Conservation (phyloP, 2,888 invertebrate genomes). For the Hirtodrosophila alboralis region DNA sequence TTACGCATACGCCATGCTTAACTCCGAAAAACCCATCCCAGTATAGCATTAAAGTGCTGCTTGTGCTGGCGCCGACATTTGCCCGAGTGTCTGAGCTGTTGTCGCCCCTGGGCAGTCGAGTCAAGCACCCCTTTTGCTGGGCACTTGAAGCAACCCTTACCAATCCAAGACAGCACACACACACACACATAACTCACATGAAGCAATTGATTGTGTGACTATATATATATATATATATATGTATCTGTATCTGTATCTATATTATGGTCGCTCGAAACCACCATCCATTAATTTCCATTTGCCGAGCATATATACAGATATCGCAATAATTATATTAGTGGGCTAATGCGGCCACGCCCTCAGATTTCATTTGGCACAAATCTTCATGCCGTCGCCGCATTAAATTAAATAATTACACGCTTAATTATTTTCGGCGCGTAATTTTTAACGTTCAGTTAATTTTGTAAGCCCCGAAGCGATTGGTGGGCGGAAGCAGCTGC, state of each 20-base stretch:
- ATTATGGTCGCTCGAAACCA: constrained; percentile 4
- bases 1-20: constrained; percentile 51
- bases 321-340: constrained; percentile 48
- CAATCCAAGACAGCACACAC: not conserved
- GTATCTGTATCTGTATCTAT: constrained; percentile 3
- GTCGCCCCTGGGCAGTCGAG: constrained; percentile 41
- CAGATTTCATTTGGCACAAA: constrained; percentile 11
- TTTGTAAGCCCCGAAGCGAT: constrained; percentile 1
- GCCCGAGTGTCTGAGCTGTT: constrained; percentile 51
- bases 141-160: constrained; percentile 29
- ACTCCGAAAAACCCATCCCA: no score
- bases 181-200: constrained; percentile 1
- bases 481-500: not conserved
- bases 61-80: constrained; percentile 60
- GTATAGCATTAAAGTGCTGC: constrained; percentile 20
- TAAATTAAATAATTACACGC: constrained; percentile 69
- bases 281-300: constrained; percentile 48
- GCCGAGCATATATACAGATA: constrained; percentile 14
- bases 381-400: constrained; percentile 22
- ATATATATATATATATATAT: constrained; percentile 1
- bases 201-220: not conserved
- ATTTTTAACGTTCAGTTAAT: constrained; percentile 41
- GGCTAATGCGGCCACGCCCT: constrained; percentile 41
- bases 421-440: constrained; percentile 54
- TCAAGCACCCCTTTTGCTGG: constrained; percentile 31